Conservation (phyloP, 2,797 vertebrate species). For the Coluber constrictor region DNA sequence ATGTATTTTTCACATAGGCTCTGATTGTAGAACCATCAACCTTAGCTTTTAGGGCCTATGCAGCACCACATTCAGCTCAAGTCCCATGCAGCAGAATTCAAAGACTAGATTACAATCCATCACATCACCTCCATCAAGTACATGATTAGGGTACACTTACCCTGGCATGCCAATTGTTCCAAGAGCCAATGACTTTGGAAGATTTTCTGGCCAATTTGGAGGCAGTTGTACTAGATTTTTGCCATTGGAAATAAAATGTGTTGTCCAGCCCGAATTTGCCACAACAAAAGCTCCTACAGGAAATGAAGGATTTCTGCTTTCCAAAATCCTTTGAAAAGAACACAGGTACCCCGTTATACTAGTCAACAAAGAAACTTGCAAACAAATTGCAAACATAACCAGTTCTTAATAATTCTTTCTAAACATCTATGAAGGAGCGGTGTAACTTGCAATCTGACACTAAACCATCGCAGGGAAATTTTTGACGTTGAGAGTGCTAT, state of each 20-base stretch:
- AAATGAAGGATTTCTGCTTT: constrained; percentile 83
- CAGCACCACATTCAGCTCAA: rapidly evolving
- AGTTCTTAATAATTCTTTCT: background rate
- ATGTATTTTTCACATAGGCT: background rate
- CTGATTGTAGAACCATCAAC: background rate
- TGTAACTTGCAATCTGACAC: background rate
- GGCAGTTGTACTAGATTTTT: constrained; percentile 54
- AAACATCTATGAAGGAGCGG: background rate
- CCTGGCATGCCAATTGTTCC: constrained; percentile 89
- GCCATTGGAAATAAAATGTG: constrained; percentile 71
- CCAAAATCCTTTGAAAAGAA: constrained; percentile 74
- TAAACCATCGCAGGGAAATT: no score
- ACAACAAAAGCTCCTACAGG: constrained; percentile 74
- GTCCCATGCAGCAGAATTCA: background rate
- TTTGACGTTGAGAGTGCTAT: background rate
- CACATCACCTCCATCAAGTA: background rate
- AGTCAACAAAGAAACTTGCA: background rate
- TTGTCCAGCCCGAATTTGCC: constrained; percentile 79
- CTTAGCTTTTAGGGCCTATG: background rate
- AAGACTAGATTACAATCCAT: background rate
- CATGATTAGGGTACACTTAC: constrained; percentile 65
- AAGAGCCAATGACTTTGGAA: constrained; percentile 82
- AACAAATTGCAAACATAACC: background rate
- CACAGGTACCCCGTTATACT: background rate
- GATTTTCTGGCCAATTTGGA: constrained; percentile 77